These are phyloP conservation scores for Troglohyphantes excavatus DNA, from an alignment of 2,888 invertebrate species.

Conservation along the genomic window DNA sequence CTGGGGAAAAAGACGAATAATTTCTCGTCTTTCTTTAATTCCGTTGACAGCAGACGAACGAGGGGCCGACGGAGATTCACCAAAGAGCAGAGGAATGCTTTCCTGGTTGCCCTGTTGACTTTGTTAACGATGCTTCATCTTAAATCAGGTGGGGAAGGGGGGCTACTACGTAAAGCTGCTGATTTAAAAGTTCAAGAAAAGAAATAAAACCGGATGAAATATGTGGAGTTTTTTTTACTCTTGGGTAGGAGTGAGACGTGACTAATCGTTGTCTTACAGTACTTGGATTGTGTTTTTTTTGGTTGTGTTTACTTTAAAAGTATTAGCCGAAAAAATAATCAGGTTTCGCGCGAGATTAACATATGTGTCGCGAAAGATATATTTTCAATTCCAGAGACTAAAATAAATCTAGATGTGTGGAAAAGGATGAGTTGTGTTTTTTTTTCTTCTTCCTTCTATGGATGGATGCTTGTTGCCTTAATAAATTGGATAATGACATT, in stretches of 20 bases:
- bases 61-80: slow-evolving; percentile 45
- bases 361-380: slow-evolving; percentile 2
- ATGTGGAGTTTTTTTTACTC: slow-evolving; percentile 7
- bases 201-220: slow-evolving; percentile 26
- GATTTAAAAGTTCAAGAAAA: slow-evolving; percentile 29
- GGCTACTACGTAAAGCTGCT: slow-evolving; percentile 42
- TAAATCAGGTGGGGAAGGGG: slow-evolving; percentile 34
- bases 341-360: background rate
- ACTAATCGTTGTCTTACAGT: background rate
- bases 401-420: background rate
- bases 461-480: too few species aligned
- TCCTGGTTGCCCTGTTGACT: slow-evolving; percentile 58
- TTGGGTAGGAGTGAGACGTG: background rate
- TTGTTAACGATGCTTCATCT: slow-evolving; percentile 56
- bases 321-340: background rate
- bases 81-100: slow-evolving; percentile 6
- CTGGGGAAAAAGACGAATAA: slow-evolving; percentile 46
- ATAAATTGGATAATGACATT: too few species aligned
- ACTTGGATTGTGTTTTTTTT: slow-evolving; percentile 17
- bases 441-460: too few species aligned
- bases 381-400: background rate
- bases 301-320: background rate
- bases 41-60: slow-evolving; percentile 60
- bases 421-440: background rate
- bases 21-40: slow-evolving; percentile 66